Evolutionary conservation across 2,888 invertebrate species (phyloP).

Genomic region (Xylota segnis): DNA sequence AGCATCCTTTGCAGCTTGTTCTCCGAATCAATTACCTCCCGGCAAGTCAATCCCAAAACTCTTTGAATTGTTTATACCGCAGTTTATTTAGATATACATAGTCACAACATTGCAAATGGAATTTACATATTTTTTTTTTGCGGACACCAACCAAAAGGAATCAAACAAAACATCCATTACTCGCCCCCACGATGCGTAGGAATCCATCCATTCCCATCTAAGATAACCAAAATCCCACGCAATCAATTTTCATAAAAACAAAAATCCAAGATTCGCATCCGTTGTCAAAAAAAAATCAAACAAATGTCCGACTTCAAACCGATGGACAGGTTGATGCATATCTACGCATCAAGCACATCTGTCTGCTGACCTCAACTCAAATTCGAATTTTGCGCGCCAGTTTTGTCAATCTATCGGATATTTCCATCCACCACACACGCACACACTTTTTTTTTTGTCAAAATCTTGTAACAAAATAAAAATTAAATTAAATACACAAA

Average conservation of each 20-base stretch:
- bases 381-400: background rate
- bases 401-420: background rate
- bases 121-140: background rate
- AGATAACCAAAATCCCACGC: background rate
- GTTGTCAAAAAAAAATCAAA: background rate
- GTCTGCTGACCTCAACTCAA: background rate
- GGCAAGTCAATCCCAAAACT: background rate
- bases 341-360: background rate
- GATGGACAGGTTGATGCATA: background rate
- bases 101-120: background rate
- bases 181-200: background rate
- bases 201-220: background rate
- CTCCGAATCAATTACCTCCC: background rate
- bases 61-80: background rate
- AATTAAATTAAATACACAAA: constrained; percentile 22
- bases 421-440: background rate
- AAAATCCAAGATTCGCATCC: background rate
- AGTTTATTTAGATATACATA: background rate
- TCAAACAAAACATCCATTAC: background rate
- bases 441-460: background rate
- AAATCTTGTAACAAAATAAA: constrained; percentile 4
- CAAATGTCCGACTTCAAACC: background rate
- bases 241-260: background rate
- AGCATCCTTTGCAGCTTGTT: background rate
- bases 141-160: background rate